Conservation (phyloP, 2,797 vertebrate genomes). For the Sebastes wilsoni region DNA sequence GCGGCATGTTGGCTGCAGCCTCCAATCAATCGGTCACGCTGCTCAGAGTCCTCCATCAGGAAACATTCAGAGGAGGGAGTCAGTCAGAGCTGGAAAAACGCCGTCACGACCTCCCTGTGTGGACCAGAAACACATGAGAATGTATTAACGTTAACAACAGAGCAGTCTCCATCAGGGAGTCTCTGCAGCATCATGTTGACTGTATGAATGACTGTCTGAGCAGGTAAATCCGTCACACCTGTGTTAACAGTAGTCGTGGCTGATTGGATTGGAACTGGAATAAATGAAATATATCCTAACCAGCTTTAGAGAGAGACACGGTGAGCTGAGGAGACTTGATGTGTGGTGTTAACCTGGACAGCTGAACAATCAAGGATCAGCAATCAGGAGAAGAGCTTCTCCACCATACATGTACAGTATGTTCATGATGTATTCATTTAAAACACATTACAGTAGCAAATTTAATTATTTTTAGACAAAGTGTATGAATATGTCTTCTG, state of each 20-base stretch:
- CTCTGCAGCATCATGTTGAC: not conserved
- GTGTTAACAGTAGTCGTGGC: not conserved
- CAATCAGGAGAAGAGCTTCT: not conserved
- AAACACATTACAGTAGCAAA: not conserved
- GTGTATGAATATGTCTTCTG: not conserved
- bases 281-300: not conserved
- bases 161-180: not conserved
- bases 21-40: conserved; percentile 10
- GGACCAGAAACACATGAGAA: not conserved
- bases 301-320: not conserved
- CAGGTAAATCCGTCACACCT: conserved; percentile 21
- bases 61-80: not conserved
- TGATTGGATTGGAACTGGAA: conserved; percentile 12
- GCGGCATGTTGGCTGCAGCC: not conserved
- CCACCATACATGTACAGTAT: not conserved
- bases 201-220: conserved; percentile 1
- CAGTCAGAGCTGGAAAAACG: not conserved
- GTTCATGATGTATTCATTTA: not conserved
- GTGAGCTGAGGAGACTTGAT: not conserved
- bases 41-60: not conserved
- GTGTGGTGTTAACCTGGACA: not conserved
- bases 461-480: not conserved
- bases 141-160: not conserved
- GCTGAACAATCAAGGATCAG: not conserved
- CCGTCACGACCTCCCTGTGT: not conserved